phyloP scores from a whole-genome alignment of 1,140 invertebrate genomes.

The Pseudomyrmex pallidus region DNA sequence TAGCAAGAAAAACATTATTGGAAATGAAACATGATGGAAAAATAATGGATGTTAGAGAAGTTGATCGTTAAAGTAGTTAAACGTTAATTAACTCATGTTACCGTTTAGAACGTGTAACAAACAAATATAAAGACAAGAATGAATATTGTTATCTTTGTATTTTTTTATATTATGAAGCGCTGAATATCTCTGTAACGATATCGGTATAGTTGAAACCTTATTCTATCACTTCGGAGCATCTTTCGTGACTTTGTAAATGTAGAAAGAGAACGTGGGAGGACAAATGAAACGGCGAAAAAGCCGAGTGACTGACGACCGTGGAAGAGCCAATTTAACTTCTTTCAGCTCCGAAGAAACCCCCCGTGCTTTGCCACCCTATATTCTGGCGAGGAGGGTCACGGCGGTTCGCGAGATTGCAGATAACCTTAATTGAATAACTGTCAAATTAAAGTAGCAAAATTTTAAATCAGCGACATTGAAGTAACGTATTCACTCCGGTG shows the following conservation, averaged over 20 bases:
- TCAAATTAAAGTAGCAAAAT: constrained; percentile 70
- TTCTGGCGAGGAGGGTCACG: constrained; percentile 46
- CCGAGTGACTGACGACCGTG: constrained; percentile 69
- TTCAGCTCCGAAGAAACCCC: constrained; percentile 59
- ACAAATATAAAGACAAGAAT: neutral
- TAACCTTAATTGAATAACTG: constrained; percentile 74
- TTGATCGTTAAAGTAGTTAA: neutral
- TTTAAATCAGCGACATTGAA: constrained; percentile 68
- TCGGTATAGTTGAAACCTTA: constrained; percentile 58
- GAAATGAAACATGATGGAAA: constrained; percentile 18
- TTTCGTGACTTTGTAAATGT: constrained; percentile 26
- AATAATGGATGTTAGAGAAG: constrained; percentile 14
- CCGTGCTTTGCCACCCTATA: constrained; percentile 1
- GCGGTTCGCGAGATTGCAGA: constrained; percentile 61
- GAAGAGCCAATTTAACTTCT: constrained; percentile 75
- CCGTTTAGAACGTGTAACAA: neutral
- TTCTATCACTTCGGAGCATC: constrained; percentile 63
- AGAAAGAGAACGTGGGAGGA: constrained; percentile 37
- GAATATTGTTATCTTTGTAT: neutral
- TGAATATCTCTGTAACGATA: constrained; percentile 6
- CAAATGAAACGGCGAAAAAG: constrained; percentile 60
- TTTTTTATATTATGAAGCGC: neutral
- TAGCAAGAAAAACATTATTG: neutral
- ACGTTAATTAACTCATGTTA: neutral
- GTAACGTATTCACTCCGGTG: constrained; percentile 43